Conservation (phyloP, 2,113 vertebrate genomes). For the Carollia perspicillata region DNA sequence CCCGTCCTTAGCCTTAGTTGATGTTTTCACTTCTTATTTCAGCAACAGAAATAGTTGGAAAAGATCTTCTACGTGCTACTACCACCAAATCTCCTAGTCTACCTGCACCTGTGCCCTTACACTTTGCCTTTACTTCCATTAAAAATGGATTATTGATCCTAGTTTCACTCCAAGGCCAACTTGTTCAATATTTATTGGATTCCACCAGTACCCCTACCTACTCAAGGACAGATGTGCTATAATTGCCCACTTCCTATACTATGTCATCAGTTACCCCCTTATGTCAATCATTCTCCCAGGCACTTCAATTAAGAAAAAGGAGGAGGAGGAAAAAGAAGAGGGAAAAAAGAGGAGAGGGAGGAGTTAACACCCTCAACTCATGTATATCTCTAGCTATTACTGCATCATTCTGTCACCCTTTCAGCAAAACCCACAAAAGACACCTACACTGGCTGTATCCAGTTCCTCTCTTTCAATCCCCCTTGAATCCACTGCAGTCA, state of each 20-base stretch:
- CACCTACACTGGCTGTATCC: neutral
- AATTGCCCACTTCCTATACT: neutral
- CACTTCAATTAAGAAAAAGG: neutral
- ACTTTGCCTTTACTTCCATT: neutral
- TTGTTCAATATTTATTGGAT: neutral
- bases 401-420: neutral
- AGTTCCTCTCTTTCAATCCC: neutral
- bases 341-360: neutral
- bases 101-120: neutral
- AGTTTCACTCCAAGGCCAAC: neutral
- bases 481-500: neutral
- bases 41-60: neutral
- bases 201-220: neutral
- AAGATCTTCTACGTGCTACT: neutral
- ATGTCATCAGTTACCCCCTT: neutral
- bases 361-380: neutral
- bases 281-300: neutral
- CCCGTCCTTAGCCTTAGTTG: neutral
- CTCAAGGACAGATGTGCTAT: neutral
- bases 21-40: neutral
- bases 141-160: neutral
- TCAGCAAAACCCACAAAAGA: neutral
- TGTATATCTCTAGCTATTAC: neutral
- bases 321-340: neutral
- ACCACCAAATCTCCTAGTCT: neutral